phyloP scores from a whole-genome alignment of 2,113 vertebrate genomes.

The Indri indri region DNA sequence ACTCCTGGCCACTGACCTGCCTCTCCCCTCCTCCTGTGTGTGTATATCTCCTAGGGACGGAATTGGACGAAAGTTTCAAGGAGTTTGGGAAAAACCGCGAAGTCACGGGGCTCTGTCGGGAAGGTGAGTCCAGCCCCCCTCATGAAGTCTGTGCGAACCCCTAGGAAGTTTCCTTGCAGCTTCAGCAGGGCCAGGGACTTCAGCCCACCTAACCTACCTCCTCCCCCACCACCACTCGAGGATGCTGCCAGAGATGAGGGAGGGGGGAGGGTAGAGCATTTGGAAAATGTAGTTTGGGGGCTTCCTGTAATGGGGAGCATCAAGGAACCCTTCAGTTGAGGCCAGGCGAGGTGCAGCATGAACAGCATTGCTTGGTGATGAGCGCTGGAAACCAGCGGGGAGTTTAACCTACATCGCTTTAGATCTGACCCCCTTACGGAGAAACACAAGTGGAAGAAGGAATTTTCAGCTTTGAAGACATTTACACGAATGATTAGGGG shows the following conservation, averaged over 20 bases:
- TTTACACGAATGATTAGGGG: neutral
- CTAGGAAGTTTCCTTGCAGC: neutral
- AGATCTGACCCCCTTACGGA: neutral
- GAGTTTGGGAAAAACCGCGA: slow-evolving; percentile 97
- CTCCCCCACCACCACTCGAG: neutral
- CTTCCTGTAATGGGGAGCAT: neutral
- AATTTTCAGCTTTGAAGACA: neutral
- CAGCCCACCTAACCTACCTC: neutral
- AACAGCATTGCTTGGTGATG: neutral
- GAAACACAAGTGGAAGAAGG: neutral
- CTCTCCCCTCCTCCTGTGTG: slow-evolving; percentile 60
- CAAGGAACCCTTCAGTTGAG: neutral
- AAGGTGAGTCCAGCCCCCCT: slow-evolving; percentile 90
- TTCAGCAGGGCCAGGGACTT: neutral
- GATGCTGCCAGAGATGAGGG: neutral
- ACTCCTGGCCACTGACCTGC: neutral
- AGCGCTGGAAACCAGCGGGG: neutral
- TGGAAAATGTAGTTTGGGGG: neutral
- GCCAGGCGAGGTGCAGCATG: neutral
- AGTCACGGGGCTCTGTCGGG: slow-evolving; percentile 98
- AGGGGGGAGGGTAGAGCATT: neutral
- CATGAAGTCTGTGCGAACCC: neutral
- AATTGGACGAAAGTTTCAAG: slow-evolving; percentile 98
- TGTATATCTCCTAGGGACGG: slow-evolving; percentile 88
- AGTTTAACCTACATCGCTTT: neutral